A percentile compares a stretch with the other conserved stretches of the same genome.
These are phyloP conservation scores for Arctopsyche grandis DNA, from an alignment of 1,140 invertebrate genomes.

Conservation along the genomic window DNA sequence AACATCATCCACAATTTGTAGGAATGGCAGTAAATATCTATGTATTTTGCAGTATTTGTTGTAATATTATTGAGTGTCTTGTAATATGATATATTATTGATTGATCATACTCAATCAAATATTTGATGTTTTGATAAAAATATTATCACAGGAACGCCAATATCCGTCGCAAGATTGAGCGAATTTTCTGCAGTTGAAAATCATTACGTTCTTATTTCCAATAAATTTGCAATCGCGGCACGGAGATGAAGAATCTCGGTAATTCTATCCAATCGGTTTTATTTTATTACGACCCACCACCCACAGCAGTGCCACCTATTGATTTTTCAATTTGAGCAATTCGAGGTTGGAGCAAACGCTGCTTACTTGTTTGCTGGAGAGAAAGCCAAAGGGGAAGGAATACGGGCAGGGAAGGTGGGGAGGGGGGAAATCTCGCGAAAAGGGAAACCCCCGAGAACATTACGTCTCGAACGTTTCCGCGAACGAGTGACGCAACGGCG, in stretches of 20 bases:
- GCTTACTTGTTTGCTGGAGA: not conserved
- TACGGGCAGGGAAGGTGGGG: not conserved
- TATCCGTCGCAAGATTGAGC: not conserved
- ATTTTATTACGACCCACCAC: conserved; percentile 38
- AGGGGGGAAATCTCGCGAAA: not conserved
- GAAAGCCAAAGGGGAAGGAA: not conserved
- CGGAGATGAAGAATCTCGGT: conserved; percentile 44
- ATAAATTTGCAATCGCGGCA: conserved; percentile 47
- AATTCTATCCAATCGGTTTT: conserved; percentile 49
- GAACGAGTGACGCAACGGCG: not conserved
- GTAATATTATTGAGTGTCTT: too few species aligned
- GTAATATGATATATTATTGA: too few species aligned
- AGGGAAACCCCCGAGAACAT: not conserved
- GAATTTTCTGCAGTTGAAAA: not conserved
- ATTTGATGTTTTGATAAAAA: too few species aligned
- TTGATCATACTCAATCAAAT: too few species aligned
- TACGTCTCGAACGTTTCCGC: not conserved
- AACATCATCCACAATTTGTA: too few species aligned
- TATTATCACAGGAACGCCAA: too few species aligned
- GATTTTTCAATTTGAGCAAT: conserved; percentile 47
- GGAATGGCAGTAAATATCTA: too few species aligned
- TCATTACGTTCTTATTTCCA: conserved; percentile 44
- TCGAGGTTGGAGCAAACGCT: not conserved
- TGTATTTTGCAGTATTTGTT: too few species aligned
- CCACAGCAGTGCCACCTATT: conserved; percentile 14